A percentile compares a stretch with the other conserved stretches of the same genome.
phyloP scores from a whole-genome alignment of 2,113 vertebrate genomes.

The Polyodon spathula region DNA sequence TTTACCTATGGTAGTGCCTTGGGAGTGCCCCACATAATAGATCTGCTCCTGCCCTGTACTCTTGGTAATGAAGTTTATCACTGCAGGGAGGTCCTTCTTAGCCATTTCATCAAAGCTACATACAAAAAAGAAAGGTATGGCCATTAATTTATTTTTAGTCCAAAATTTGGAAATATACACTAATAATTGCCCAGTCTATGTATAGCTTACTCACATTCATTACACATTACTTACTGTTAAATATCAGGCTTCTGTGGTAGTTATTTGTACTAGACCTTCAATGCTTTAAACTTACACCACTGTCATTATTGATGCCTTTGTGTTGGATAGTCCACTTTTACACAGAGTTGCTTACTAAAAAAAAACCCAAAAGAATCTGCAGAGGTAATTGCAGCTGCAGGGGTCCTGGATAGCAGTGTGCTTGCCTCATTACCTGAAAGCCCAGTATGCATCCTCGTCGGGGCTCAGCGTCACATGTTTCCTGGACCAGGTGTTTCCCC shows the following conservation, averaged over 20 bases:
- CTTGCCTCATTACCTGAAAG: constrained; percentile 64
- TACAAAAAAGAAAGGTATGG: constrained; percentile 29
- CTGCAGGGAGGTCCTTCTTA: constrained; percentile 77
- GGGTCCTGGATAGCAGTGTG: neutral
- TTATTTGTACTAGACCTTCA: too few relatives aligned
- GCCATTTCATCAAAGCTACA: constrained; percentile 84
- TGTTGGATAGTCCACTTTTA: too few relatives aligned
- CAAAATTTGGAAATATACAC: too few relatives aligned
- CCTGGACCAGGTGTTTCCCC: constrained; percentile 78
- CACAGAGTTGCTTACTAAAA: too few relatives aligned
- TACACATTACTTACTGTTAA: too few relatives aligned
- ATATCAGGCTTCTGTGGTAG: too few relatives aligned
- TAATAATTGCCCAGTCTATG: too few relatives aligned
- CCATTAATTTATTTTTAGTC: neutral
- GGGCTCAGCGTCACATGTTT: constrained; percentile 59
- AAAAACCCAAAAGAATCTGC: too few relatives aligned
- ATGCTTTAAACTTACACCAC: too few relatives aligned
- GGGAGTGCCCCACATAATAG: constrained; percentile 80
- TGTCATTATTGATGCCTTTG: too few relatives aligned
- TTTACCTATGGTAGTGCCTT: constrained; percentile 78
- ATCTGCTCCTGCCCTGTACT: constrained; percentile 70
- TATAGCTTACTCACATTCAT: too few relatives aligned
- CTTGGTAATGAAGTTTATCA: constrained; percentile 71
- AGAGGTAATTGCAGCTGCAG: too few relatives aligned
- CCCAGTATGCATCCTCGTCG: constrained; percentile 70